Evolutionary conservation across 2,113 vertebrate genomes (phyloP), one percentile per base, ranked within the genome.

Genomic region (Deroptyus accipitrinus): DNA sequence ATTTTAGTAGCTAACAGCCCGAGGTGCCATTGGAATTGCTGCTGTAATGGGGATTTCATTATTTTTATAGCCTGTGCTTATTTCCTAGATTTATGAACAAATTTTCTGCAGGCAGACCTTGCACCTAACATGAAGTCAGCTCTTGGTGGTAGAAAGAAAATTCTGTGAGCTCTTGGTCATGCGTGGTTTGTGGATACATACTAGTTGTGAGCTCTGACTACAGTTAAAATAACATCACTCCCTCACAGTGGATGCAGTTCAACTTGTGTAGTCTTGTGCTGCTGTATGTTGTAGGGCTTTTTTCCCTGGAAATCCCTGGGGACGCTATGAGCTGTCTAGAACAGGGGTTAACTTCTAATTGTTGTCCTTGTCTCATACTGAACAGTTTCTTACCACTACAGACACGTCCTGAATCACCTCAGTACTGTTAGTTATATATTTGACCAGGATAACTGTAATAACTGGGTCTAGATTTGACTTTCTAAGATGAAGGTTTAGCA

Each of bases 1-100:
- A 24, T 96, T 90, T 88, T 78, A 86, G 90, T 62, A 88, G 90
- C 84, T 90, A 83, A 90, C 67, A 93, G 94, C 95, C 93, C 61
- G 72, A 90, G 72, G 82, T 95, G 83, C 92, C 51, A 67, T 24
- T 93, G 83, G 76, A 93, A 96, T 86, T 90, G 92, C 88, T 92
- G 85, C 92, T 90, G 55, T 86, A 94, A 96, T 93, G 54, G 82
- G 83, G 88, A 78, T 94, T 94, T 95, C 90, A 93, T 96, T 95
- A 88, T 72, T 95, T 95, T 95, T 96, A 95, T 81, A 81, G 90
- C 72, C 88, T 41, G 55, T 77, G 85, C 95, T 97, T 96, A 91
- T 95, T 96, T 91, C 67, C 63, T 27, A 59, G 90, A 95, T 97
- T 94, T 94, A 96, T 93, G 94, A 95, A 80, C 85, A 77, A n/a